Conservation (phyloP, 2,888 invertebrate genomes). For the Leuctra nigra region DNA sequence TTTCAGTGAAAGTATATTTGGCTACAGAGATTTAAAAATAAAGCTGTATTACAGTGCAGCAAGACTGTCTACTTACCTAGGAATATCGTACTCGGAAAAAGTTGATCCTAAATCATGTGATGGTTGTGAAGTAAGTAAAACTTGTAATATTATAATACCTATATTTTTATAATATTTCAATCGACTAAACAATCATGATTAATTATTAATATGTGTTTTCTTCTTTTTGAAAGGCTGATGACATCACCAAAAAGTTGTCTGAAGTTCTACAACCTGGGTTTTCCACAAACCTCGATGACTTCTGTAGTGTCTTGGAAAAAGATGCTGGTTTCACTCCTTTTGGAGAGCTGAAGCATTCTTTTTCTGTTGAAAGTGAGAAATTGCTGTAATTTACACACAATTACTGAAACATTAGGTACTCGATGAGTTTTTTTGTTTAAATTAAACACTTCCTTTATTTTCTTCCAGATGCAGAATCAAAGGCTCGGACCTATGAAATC, state of each 20-base stretch:
- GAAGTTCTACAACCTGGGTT: slow-evolving; percentile 65
- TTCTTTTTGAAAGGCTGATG: slow-evolving; percentile 54
- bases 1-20: slow-evolving; percentile 82
- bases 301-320: slow-evolving; percentile 59
- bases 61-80: slow-evolving; percentile 71
- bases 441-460: slow-evolving; percentile 7
- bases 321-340: slow-evolving; percentile 71
- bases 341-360: slow-evolving; percentile 61
- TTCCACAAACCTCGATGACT: slow-evolving; percentile 64
- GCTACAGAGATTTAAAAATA: slow-evolving; percentile 77
- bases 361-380: slow-evolving; percentile 37
- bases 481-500: slow-evolving; percentile 60
- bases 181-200: not conserved
- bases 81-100: slow-evolving; percentile 64
- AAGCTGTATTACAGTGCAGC: slow-evolving; percentile 76
- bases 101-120: slow-evolving; percentile 44
- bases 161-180: not conserved
- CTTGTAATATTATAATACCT: not conserved
- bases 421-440: no score
- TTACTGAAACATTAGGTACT: no score
- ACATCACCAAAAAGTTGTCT: slow-evolving; percentile 61
- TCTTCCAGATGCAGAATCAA: slow-evolving; percentile 34
- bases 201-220: no score
- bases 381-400: no score
- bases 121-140: slow-evolving; percentile 32